Evolutionary conservation across 2,797 vertebrate genomes (phyloP), one percentile per base, ranked within the genome.

Genomic region (Hoplostethus mediterraneus): DNA sequence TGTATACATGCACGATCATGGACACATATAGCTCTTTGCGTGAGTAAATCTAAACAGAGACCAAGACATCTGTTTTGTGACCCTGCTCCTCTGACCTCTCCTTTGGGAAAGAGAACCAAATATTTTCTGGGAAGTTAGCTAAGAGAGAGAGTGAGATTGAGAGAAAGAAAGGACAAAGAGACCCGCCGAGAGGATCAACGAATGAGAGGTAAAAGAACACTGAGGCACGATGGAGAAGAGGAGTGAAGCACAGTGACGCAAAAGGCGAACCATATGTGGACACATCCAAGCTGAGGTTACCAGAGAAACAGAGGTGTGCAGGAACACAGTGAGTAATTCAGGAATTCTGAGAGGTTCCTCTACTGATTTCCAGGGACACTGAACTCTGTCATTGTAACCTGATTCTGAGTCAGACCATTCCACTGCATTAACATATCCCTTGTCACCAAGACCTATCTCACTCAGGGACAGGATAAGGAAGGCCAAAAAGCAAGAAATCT

Each of bases 241-340:
- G 57, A 69, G 62, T 5, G 10, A 38, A 14, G 14, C 73, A 47
- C 58, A 65, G 71, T 84, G 83, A 86, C 48, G 67, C 59, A 81
- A 64, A 80, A 78, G 14, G 14, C n/a, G 62, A 54, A 81, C 82
- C 73, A 88, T 17, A 56, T 71, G 80, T 59, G 45, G 63, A 67
- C 51, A 30, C 5, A 3, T 51, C 42, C 45, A 54, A 71, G 68
- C 21, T 71, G 63, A 73, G 77, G 69, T 87, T 82, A 81, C 72
- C 76, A 71, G 78, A 82, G 60, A 73, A 73, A 71, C 44, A 14
- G n/a, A 16, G 45, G 79, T 51, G 68, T 56, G 75, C 33, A 68
- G 52, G 54, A 78, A 83, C 68, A 80, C 47, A 71, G 5, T 73
- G 75, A 63, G 65, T 44, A 44, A 44, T 13, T 44, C 12, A 44